Conservation (phyloP, 2,797 vertebrate genomes). For the Emydoidea blandingii region DNA sequence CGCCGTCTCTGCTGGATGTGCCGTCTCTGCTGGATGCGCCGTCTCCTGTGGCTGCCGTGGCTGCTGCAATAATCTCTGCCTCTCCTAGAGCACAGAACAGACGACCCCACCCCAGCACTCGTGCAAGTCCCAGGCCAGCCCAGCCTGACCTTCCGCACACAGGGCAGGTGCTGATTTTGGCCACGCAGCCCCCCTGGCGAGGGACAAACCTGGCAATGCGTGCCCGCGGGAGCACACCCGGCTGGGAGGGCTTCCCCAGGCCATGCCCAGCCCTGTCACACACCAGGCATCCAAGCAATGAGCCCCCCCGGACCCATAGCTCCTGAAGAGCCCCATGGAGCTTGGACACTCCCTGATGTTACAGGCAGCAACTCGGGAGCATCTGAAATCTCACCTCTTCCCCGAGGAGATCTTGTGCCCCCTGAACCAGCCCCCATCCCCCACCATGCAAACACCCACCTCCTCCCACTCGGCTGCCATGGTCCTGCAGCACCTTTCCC, state of each 20-base stretch:
- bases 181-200: background rate
- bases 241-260: no score
- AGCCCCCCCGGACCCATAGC: background rate
- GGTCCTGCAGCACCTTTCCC: background rate
- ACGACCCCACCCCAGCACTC: no score
- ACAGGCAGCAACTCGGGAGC: no score
- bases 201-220: background rate
- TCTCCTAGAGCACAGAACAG: background rate
- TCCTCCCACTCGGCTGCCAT: background rate
- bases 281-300: no score
- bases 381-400: no score
- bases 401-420: no score
- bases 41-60: background rate
- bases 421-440: background rate
- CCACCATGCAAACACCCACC: background rate
- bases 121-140: background rate
- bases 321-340: background rate
- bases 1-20: no score
- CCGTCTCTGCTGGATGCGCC: no score
- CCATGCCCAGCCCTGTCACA: background rate
- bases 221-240: accelerated
- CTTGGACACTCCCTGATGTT: background rate
- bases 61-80: background rate
- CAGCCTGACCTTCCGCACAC: background rate
- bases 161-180: background rate